Evolutionary conservation across 2,113 vertebrate genomes (phyloP).

Genomic region (Suricata suricatta): DNA sequence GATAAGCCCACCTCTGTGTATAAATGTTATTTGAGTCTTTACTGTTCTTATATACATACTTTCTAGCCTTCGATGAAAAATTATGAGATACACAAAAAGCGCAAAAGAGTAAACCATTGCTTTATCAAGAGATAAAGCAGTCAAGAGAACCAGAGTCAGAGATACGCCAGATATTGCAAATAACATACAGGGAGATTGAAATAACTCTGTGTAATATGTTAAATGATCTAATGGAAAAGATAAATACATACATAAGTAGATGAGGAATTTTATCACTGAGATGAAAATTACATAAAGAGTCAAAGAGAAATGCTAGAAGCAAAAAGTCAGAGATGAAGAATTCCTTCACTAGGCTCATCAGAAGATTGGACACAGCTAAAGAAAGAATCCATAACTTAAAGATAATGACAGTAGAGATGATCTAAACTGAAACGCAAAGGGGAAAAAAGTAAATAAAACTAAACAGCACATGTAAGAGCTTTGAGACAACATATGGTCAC

Average conservation of each 20-base stretch:
- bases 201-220: neutral
- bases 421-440: neutral
- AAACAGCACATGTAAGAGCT: neutral
- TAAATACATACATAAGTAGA: neutral
- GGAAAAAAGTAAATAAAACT: neutral
- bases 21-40: slow-evolving; percentile 1
- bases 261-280: neutral
- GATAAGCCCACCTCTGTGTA: neutral
- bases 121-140: slow-evolving; percentile 36
- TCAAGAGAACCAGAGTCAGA: neutral
- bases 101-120: neutral
- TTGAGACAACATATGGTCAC: neutral
- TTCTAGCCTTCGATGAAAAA: slow-evolving; percentile 10
- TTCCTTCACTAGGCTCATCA: neutral
- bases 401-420: neutral
- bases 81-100: neutral
- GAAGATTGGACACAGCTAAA: neutral
- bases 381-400: slow-evolving; percentile 10
- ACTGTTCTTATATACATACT: neutral
- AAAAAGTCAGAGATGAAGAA: neutral
- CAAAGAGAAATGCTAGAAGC: slow-evolving; percentile 1
- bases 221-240: slow-evolving; percentile 3
- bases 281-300: neutral
- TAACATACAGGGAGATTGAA: neutral
- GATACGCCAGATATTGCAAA: neutral